These are phyloP conservation scores for Psix sp. DNA, from an alignment of 1,140 invertebrate species.

Conservation along the genomic window DNA sequence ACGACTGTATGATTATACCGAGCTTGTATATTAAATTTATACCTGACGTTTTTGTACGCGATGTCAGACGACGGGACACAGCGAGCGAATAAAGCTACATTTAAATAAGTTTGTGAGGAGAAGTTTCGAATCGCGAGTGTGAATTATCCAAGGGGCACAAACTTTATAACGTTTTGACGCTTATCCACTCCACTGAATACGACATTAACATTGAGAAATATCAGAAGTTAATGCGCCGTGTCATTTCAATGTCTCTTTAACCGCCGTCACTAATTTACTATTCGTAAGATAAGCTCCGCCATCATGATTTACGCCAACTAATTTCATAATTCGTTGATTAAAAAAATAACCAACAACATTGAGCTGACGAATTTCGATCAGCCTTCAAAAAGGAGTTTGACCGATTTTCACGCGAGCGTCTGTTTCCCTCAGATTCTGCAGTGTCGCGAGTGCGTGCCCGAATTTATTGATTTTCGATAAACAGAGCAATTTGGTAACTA, in stretches of 20 bases:
- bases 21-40: constrained; percentile 1
- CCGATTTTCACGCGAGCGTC: too few relatives aligned
- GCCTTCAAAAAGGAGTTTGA: too few relatives aligned
- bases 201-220: constrained; percentile 72
- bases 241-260: constrained; percentile 74
- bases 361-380: too few relatives aligned
- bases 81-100: constrained; percentile 58
- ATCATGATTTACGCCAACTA: too few relatives aligned
- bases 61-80: constrained; percentile 23
- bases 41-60: constrained; percentile 3
- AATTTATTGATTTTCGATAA: too few relatives aligned
- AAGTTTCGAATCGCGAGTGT: constrained; percentile 58
- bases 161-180: constrained; percentile 65
- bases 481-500: too few relatives aligned
- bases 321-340: too few relatives aligned
- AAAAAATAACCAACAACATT: too few relatives aligned
- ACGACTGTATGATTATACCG: neutral
- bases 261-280: constrained; percentile 44
- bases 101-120: constrained; percentile 66
- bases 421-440: too few relatives aligned
- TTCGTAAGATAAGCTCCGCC: constrained; percentile 55
- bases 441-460: too few relatives aligned
- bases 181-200: constrained; percentile 57
- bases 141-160: constrained; percentile 66
- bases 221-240: constrained; percentile 70